Base-by-base conservation (phyloP, 2,888 invertebrate species). In the Hyles lineata region DNA sequence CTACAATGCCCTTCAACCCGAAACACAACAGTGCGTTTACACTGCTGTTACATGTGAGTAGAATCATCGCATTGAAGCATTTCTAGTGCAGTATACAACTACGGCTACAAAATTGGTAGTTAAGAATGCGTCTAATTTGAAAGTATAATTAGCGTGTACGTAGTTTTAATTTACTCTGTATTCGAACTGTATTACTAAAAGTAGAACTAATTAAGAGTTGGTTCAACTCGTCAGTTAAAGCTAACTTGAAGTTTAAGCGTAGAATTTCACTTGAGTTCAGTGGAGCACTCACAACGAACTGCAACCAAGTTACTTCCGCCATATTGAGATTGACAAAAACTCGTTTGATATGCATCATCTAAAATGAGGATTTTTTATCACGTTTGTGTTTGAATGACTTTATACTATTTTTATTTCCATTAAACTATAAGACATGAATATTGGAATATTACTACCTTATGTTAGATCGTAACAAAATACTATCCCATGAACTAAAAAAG, bases 171-270 rank as follows among this genome's bases (percentile, higher is more conserved):
- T 63, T 67, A 67, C 23, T 43, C 50, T 67, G 67, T 67, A 50
- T 67, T 50, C 50, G 43, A 67, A 23, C 23, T 17, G 60, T 17
- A 60, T 60, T 43, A 50, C 67, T 67, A 17, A 67, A 67, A 67
- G 63, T 50, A 67, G 50, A 67, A 67, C 67, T 67, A 67, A 67
- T 67, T 50, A 50, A 67, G 67, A 67, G 67, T 67, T 67, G 23
- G 43, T 67, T 67, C 23, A 67, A 50, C 23, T 67, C 63, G 63
- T 63, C 63, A 43, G 63, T 63, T 43, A 43, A 50, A 67, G 63
- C 43, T 43, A 63, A 63, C 35, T 63, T 63, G 63, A n/a, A 63
- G 15, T 23, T 67, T 50, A 63, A 67, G 67, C 67, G 23, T 23
- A 23, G 67, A 43, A 67, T 43, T 50, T 50, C 67, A 23, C 35